Conservation (phyloP, 2,113 vertebrate genomes). For the Tetrao urogallus region DNA sequence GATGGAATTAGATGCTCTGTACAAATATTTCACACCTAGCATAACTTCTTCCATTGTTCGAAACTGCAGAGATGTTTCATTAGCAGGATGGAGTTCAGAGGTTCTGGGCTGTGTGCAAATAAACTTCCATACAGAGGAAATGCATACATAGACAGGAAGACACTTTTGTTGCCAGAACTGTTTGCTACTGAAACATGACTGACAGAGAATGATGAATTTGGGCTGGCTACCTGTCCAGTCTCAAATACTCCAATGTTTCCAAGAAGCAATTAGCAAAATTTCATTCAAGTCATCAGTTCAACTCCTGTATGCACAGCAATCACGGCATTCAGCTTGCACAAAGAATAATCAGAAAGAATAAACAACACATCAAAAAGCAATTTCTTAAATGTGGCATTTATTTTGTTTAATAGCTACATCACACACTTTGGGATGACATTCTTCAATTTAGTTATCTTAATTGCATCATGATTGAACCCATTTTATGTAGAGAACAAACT, state of each 20-base stretch:
- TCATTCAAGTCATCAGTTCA: background rate
- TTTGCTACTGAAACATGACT: background rate
- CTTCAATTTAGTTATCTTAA: conserved; percentile 49
- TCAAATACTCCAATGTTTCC: background rate
- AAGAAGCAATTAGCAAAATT: background rate
- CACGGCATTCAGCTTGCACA: background rate
- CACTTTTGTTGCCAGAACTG: background rate
- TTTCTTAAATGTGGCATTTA: conserved; percentile 29
- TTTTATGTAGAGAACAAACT: conserved; percentile 32
- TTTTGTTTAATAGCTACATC: conserved; percentile 51
- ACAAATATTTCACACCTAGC: background rate
- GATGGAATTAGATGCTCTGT: background rate
- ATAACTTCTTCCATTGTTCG: background rate
- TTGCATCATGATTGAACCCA: conserved; percentile 40
- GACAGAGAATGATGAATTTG: background rate
- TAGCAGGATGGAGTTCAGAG: accelerated
- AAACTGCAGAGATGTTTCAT: background rate
- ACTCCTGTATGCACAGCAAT: background rate
- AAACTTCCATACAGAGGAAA: background rate
- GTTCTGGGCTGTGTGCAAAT: background rate
- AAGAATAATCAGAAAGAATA: background rate
- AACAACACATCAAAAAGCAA: conserved; percentile 28
- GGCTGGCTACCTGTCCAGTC: background rate
- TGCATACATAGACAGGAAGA: background rate
- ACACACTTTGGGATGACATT: conserved; percentile 2